Evolutionary conservation across 2,797 vertebrate genomes (phyloP).

Genomic region (Anguilla anguilla): DNA sequence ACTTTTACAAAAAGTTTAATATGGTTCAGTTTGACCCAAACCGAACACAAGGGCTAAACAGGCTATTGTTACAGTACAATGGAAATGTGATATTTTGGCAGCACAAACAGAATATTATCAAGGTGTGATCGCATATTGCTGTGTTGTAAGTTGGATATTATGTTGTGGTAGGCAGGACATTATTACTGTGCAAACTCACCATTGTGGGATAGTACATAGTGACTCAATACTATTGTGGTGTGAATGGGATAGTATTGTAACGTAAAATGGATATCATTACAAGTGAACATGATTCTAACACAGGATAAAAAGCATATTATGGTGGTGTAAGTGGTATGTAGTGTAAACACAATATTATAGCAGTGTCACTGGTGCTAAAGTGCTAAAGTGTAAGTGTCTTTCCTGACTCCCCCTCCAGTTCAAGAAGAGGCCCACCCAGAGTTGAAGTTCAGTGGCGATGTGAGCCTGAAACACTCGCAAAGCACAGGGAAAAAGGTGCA

Average conservation of each 20-base stretch:
- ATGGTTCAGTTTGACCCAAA: background rate
- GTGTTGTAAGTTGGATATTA: background rate
- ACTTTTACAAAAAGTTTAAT: background rate
- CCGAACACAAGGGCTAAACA: background rate
- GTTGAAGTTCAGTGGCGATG: background rate
- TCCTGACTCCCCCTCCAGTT: background rate
- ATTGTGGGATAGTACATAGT: background rate
- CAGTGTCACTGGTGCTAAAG: background rate
- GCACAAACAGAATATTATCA: background rate
- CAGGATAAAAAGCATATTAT: background rate
- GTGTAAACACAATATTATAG: background rate
- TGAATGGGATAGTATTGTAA: background rate
- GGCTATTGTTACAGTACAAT: background rate
- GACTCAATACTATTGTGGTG: background rate
- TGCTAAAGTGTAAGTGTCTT: background rate
- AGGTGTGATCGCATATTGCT: background rate
- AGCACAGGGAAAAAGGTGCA: background rate
- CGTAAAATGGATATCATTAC: background rate
- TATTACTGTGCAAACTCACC: background rate
- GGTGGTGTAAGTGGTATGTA: background rate
- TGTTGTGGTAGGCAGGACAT: background rate
- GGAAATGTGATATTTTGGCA: background rate
- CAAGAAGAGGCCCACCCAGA: constrained; percentile 15
- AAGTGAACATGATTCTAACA: background rate
- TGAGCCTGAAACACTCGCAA: background rate